Conservation (phyloP, 2,797 vertebrate species). For the Lycodopsis pacificus region DNA sequence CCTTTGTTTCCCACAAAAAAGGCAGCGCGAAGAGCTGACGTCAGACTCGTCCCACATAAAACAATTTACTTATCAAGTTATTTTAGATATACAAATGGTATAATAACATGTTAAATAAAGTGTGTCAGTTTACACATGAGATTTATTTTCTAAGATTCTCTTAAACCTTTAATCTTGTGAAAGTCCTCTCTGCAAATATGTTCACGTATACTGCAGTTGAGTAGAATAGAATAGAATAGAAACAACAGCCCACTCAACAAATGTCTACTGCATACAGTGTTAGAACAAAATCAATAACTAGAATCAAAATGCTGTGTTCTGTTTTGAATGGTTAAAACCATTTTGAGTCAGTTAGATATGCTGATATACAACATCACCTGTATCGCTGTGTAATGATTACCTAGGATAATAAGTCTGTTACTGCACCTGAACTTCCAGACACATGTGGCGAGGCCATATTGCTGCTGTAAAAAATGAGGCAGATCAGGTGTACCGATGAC, state of each 20-base stretch:
- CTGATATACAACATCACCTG: background rate
- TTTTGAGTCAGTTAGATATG: background rate
- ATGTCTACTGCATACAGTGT: background rate
- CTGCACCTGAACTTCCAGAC: conserved; percentile 18
- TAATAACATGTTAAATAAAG: background rate
- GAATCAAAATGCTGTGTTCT: background rate
- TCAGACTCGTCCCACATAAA: conserved; percentile 12
- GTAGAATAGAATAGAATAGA: background rate
- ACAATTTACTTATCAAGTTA: background rate
- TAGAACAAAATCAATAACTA: background rate
- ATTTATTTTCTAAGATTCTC: background rate
- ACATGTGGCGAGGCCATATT: background rate
- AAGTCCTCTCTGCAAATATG: background rate
- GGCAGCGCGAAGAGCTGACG: conserved; percentile 20
- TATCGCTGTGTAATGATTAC: background rate
- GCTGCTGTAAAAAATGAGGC: conserved; percentile 20
- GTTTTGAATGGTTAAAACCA: background rate
- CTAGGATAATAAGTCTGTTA: background rate
- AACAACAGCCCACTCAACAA: background rate
- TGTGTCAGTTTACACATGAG: background rate
- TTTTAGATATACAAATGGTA: background rate
- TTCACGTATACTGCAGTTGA: background rate
- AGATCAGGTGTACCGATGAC: background rate
- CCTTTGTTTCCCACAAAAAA: conserved; percentile 39
- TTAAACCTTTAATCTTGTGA: conserved; percentile 2